Evolutionary conservation across 2,888 invertebrate species (phyloP), one percentile per base, ranked within the genome.

Genomic region (Atethmia centrago): DNA sequence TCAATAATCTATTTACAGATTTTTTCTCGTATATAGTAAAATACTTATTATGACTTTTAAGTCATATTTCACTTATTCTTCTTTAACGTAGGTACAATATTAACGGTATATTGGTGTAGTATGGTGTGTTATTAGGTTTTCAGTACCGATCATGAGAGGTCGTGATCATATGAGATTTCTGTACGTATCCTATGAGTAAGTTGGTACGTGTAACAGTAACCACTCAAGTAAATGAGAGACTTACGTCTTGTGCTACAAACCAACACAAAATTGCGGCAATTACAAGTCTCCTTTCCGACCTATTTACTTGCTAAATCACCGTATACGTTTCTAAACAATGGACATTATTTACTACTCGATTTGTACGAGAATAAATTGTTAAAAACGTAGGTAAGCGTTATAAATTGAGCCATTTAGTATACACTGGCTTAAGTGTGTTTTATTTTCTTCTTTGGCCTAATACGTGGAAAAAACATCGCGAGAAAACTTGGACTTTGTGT

Each of bases 291-390:
- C 40, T 61, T 58, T n/a, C n/a, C 25, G 4, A 36, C 25, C 16
- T 71, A 55, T 66, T 71, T 70, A n/a, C 28, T 5, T 25, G 0
- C 19, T 25, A 53, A 71, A 80, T 68, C 16, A 67, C 62, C 59
- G n/a, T n/a, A n/a, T n/a, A n/a, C n/a, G n/a, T n/a, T n/a, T 53
- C 42, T 28, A 67, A 80, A 69, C 31, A 80, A 69, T 58, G 47
- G 19, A 25, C 58, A 49, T 70, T 71, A 58, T 56, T 80, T 36
- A 65, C 47, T 9, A 28, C 55, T 49, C 28, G 10, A 42, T 56
- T 67, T 36, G 7, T 61, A 31, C 8, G 40, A 53, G 9, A 28
- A 51, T 40, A 66, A 71, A 61, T 71, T 56, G 25, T 25, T 21
- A 31, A 53, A 55, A 55, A 76, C 36, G 3, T 45, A 77, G 47